A percentile compares a stretch with the other conserved stretches of the same genome.
These are phyloP conservation scores for Antidorcas marsupialis DNA, from an alignment of 2,113 vertebrate species.

Conservation along the genomic window DNA sequence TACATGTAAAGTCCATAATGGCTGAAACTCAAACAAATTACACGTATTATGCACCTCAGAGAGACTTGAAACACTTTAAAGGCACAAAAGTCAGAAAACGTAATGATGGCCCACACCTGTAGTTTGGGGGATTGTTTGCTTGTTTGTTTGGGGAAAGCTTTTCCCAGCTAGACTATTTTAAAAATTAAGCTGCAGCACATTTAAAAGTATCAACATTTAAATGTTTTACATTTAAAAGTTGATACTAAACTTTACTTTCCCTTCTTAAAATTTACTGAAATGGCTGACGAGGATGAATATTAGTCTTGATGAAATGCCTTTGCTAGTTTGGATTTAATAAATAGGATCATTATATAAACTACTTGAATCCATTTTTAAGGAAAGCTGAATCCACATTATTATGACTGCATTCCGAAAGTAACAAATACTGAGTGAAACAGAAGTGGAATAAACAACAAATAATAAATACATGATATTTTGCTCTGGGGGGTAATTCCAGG, in stretches of 20 bases:
- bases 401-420: background rate
- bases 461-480: background rate
- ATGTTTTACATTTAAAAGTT: background rate
- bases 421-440: background rate
- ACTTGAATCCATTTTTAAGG: background rate
- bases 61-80: background rate
- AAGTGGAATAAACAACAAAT: background rate
- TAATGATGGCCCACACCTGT: background rate
- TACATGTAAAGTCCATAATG: slow-evolving; percentile 23
- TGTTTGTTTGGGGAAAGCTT: background rate
- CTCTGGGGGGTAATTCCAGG: background rate
- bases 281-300: background rate
- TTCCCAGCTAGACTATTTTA: background rate
- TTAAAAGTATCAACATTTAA: background rate
- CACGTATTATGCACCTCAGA: background rate
- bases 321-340: background rate
- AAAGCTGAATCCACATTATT: background rate
- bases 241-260: background rate
- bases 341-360: background rate
- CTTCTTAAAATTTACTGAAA: background rate
- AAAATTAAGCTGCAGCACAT: background rate
- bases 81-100: background rate
- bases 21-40: slow-evolving; percentile 32
- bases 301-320: background rate
- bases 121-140: background rate